Conservation (phyloP, 2,113 vertebrate species). For the Octodon degus region DNA sequence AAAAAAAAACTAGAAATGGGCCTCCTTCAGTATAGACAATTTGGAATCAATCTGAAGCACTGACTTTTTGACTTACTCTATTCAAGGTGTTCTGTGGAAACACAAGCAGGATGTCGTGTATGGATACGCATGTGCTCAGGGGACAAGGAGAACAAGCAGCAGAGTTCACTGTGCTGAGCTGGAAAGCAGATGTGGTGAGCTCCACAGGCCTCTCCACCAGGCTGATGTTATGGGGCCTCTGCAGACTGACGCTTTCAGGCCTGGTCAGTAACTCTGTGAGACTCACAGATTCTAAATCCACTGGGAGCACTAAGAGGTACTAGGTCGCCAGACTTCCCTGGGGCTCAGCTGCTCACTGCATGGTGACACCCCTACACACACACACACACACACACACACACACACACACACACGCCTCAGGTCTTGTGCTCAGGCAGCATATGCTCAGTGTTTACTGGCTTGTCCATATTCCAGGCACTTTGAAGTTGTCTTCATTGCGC, state of each 20-base stretch:
- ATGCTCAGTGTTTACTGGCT: no score
- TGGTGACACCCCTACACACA: background rate
- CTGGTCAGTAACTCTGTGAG: background rate
- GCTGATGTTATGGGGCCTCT: background rate
- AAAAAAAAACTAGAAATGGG: conserved; percentile 15
- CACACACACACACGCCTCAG: background rate
- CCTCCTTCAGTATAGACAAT: background rate
- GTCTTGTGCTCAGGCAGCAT: no score
- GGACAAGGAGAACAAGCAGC: background rate
- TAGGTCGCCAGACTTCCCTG: no score
- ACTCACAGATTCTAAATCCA: background rate
- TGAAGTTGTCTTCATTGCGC: no score
- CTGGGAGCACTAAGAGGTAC: background rate
- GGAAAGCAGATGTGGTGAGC: background rate
- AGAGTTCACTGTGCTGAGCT: background rate
- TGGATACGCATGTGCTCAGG: conserved; percentile 16
- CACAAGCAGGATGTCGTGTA: background rate
- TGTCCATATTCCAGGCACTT: no score
- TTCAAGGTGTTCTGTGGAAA: background rate
- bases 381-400: no score
- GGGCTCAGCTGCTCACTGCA: background rate
- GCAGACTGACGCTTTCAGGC: background rate
- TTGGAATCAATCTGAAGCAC: conserved; percentile 24
- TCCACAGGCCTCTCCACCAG: background rate
- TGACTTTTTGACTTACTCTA: conserved; percentile 3